Percentiles rank a stretch among this genome's conserved stretches.
These are phyloP conservation scores for Erannis defoliaria DNA, from an alignment of 2,888 invertebrate genomes.

Conservation along the genomic window DNA sequence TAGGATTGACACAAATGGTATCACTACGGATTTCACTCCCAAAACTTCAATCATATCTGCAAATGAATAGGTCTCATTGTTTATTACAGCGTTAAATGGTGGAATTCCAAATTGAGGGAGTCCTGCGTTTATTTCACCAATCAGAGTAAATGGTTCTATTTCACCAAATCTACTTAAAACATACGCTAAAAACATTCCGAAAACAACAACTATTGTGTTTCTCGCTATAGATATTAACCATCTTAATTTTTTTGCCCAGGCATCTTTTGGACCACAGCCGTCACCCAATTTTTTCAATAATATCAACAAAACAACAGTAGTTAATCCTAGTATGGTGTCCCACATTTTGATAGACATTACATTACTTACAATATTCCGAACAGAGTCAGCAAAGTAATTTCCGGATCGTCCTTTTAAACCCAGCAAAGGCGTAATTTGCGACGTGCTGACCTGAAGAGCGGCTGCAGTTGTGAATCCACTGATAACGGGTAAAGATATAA, in stretches of 20 bases:
- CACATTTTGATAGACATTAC: slow-evolving; percentile 86
- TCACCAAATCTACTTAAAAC: slow-evolving; percentile 56
- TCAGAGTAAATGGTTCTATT: slow-evolving; percentile 88
- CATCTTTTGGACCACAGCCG: slow-evolving; percentile 78
- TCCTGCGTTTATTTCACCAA: slow-evolving; percentile 89
- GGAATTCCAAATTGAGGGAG: slow-evolving; percentile 89
- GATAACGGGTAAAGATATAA: slow-evolving; percentile 94
- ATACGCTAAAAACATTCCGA: slow-evolving; percentile 89
- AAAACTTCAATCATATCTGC: slow-evolving; percentile 87
- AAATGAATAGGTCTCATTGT: slow-evolving; percentile 87
- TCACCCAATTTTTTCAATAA: slow-evolving; percentile 87
- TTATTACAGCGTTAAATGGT: slow-evolving; percentile 87
- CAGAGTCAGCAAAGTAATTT: slow-evolving; percentile 88
- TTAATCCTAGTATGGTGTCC: slow-evolving; percentile 89
- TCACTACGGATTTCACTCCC: slow-evolving; percentile 87
- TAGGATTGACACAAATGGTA: slow-evolving; percentile 90
- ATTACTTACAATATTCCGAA: slow-evolving; percentile 86
- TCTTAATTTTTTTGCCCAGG: slow-evolving; percentile 77
- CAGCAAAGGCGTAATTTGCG: slow-evolving; percentile 92
- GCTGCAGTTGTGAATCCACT: slow-evolving; percentile 94
- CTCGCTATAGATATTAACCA: slow-evolving; percentile 90
- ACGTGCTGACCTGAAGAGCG: slow-evolving; percentile 93
- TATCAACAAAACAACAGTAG: slow-evolving; percentile 88
- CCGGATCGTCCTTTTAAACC: slow-evolving; percentile 88
- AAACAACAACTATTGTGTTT: slow-evolving; percentile 92